A percentile compares a stretch with the other conserved stretches of the same genome.
Evolutionary conservation across 2,113 vertebrate genomes (phyloP).

Genomic region (Spermophilus dauricus): DNA sequence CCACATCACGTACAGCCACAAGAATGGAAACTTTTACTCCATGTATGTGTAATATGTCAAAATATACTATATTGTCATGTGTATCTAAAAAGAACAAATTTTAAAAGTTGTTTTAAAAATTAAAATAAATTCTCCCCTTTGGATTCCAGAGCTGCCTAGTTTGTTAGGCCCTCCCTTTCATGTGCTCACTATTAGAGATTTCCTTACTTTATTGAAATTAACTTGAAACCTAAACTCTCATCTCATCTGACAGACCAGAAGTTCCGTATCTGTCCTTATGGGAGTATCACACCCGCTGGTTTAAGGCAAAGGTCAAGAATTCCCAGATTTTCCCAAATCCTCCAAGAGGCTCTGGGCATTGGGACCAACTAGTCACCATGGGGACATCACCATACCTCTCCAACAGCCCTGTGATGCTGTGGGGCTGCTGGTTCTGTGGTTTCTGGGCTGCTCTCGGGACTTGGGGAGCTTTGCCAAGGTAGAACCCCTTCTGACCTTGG

Average conservation of each 20-base stretch:
- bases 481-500: background rate
- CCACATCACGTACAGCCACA: too few species aligned
- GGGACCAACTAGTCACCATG: background rate
- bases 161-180: background rate
- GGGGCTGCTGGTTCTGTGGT: background rate
- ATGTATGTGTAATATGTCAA: too few species aligned
- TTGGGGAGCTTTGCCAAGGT: background rate
- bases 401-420: too few species aligned
- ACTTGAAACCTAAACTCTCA: background rate
- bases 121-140: background rate
- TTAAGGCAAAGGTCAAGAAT: background rate
- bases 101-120: too few species aligned
- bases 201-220: constrained; percentile 12
- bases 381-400: background rate
- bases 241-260: background rate
- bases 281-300: background rate
- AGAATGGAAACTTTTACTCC: too few species aligned
- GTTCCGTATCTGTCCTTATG: background rate
- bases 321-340: background rate
- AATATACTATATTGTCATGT: too few species aligned
- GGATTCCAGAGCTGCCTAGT: background rate
- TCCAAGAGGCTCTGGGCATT: background rate
- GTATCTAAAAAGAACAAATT: too few species aligned
- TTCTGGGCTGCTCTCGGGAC: background rate
- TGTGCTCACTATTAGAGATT: fast-evolving